Evolutionary conservation across 2,113 vertebrate species (phyloP), one percentile per base, ranked within the genome.

Genomic region (Nibea coibor): DNA sequence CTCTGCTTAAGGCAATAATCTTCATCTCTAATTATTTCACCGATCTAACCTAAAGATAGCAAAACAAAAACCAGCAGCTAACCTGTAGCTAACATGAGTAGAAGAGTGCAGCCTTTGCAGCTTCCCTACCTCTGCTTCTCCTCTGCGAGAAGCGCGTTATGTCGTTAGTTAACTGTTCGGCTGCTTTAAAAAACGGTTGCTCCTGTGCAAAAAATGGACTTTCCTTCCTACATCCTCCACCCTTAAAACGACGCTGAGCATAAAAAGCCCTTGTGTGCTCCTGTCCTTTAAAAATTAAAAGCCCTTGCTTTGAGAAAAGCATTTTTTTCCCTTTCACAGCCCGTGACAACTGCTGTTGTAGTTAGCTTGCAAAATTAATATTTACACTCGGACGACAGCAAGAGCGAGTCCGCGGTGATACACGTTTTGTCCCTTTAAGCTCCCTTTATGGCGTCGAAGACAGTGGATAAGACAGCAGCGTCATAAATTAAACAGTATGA

Each of bases 201-300:
- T 87, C 81, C 84, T 81, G 88, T 88, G 88, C 88, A 90, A 92
- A 89, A 90, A 92, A 88, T 83, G 84, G 86, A 87, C 77, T 62
- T 67, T 51, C 74, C 68, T 43, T 69, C 54, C 66, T 42, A 77
- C 58, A 31, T 64, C 78, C 35, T 39, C 89, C 87, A 88, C 78
- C 86, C 82, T 88, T 77, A 68, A 72, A 79, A 88, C 70, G 69
- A 81, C 59, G 62, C 83, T 43, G 84, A 92, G 91, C 90, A 57
- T 89, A 86, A 87, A 93, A 93, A 94, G 92, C 93, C 93, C 92
- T 94, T 93, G 91, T 92, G 89, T 91, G 90, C 91, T 88, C 90
- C 86, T 84, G 87, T 90, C 83, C 87, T 91, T 94, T 89, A 91
- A 93, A 94, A 92, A 93, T 93, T 89, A 92, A 94, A 92, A 92